Conservation (phyloP, 2,888 invertebrate genomes). For the Sisyra terminalis region DNA sequence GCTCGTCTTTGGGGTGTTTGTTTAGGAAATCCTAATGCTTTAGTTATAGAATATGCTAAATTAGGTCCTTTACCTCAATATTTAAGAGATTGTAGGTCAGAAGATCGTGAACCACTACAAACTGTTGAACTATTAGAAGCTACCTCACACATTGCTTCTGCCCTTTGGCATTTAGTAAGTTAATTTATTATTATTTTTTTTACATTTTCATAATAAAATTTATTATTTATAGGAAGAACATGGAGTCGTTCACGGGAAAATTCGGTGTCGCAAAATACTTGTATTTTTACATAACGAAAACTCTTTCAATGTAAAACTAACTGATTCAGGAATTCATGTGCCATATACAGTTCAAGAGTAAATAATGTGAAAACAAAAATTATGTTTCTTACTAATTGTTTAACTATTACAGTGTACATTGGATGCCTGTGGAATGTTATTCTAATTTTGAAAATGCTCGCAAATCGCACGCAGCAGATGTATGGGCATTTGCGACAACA, state of each 20-base stretch:
- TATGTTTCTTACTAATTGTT: constrained; percentile 11
- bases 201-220: neutral
- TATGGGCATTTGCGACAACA: constrained; percentile 86
- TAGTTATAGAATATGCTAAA: constrained; percentile 66
- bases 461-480: constrained; percentile 55
- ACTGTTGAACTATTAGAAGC: constrained; percentile 66
- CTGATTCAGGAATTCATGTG: constrained; percentile 62
- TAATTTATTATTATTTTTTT: neutral
- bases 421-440: constrained; percentile 79
- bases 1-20: constrained; percentile 66
- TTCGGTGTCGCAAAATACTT: constrained; percentile 66
- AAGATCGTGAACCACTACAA: constrained; percentile 29
- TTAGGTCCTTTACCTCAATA: constrained; percentile 65
- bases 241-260: constrained; percentile 67
- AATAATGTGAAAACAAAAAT: constrained; percentile 21
- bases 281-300: constrained; percentile 56
- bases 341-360: constrained; percentile 48
- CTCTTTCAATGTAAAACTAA: constrained; percentile 59
- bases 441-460: constrained; percentile 48
- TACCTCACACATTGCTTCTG: constrained; percentile 63
- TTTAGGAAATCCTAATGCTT: constrained; percentile 56
- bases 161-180: constrained; percentile 67
- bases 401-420: constrained; percentile 49
- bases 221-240: constrained; percentile 51
- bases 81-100: constrained; percentile 29